Evolutionary conservation across 2,797 vertebrate species (phyloP), one percentile per base, ranked within the genome.

Genomic region (Xiphorhynchus erythropygius): DNA sequence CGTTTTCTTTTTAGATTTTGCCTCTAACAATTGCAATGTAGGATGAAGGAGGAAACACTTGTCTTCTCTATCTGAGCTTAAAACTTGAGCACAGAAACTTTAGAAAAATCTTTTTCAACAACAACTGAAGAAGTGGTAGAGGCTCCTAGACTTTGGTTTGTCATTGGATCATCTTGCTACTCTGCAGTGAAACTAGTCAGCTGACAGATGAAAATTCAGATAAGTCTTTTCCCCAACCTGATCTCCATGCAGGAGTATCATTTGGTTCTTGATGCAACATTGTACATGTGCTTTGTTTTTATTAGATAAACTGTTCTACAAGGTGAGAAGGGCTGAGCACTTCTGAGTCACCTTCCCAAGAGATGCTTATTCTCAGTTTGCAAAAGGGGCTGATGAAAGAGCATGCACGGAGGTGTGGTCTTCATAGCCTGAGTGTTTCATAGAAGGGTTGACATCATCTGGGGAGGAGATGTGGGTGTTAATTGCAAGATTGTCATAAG

Each of bases 331-430:
- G n/a, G 47, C 41, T 91, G 56, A 76, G 52, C 39, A 7, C 9
- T 67, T 59, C 18, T 0, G 50, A 77, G 33, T 77, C 1, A 6
- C 59, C 30, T 83, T 78, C 65, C 25, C 10, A 65, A 76, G 63
- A 68, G 50, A 57, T 75, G 55, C 41, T 67, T 78, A 30, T 64
- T 90, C 71, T 80, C 19, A 24, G 81, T 57, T 77, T 94, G 84
- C 71, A 32, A 44, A 70, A 92, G 35, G 30, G 11, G 8, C 17
- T 64, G 84, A 93, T 94, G 78, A 87, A 84, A 82, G 55, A 81
- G 9, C 18, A 2, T n/a, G 23, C 63, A 28, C 39, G 24, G 13
- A 12, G 75, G 89, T 81, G 93, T 92, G 90, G 68, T 87, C 67
- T 80, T 75, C 62, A 37, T 77, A 69, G 53, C 39, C 60, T 39